A percentile compares a stretch with the other conserved stretches of the same genome.
These are phyloP conservation scores for Rhagophthalmus giganteus DNA, from an alignment of 2,888 invertebrate genomes.

Conservation along the genomic window DNA sequence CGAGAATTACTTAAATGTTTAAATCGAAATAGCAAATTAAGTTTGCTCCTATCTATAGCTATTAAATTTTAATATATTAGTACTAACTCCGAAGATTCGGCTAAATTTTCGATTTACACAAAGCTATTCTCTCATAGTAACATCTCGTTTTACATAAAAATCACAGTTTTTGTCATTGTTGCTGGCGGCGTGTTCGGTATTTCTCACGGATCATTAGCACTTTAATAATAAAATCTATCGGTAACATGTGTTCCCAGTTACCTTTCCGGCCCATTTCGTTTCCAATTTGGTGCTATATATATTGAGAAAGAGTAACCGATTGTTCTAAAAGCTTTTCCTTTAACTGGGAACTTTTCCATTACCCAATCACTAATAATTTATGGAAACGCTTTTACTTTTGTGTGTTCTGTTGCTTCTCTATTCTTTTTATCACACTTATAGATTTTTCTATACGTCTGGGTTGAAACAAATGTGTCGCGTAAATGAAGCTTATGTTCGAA, in stretches of 20 bases:
- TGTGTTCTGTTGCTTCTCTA: conserved; percentile 18
- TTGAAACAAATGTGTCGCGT: neutral
- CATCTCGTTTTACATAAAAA: conserved; percentile 19
- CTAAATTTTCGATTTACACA: too few species aligned
- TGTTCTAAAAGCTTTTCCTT: conserved; percentile 32
- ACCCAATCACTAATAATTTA: conserved; percentile 33
- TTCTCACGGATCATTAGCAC: conserved; percentile 24
- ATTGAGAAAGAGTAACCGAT: conserved; percentile 28
- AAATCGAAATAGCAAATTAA: too few species aligned
- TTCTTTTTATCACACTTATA: conserved; percentile 5
- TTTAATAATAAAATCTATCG: conserved; percentile 31
- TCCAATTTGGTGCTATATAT: conserved; percentile 30
- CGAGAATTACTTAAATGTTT: too few species aligned
- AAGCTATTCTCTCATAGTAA: too few species aligned
- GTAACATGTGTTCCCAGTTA: conserved; percentile 29
- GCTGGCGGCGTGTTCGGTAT: conserved; percentile 12
- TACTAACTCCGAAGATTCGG: too few species aligned
- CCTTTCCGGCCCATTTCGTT: conserved; percentile 31
- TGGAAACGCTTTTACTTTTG: conserved; percentile 31
- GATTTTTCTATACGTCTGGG: neutral
- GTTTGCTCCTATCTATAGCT: too few species aligned
- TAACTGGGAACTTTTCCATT: conserved; percentile 33
- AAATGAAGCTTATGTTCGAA: neutral
- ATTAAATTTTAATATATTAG: too few species aligned
- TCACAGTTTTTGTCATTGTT: conserved; percentile 15